Evolutionary conservation across 2,888 invertebrate species (phyloP).

Genomic region (Amblyjoppa proteus): DNA sequence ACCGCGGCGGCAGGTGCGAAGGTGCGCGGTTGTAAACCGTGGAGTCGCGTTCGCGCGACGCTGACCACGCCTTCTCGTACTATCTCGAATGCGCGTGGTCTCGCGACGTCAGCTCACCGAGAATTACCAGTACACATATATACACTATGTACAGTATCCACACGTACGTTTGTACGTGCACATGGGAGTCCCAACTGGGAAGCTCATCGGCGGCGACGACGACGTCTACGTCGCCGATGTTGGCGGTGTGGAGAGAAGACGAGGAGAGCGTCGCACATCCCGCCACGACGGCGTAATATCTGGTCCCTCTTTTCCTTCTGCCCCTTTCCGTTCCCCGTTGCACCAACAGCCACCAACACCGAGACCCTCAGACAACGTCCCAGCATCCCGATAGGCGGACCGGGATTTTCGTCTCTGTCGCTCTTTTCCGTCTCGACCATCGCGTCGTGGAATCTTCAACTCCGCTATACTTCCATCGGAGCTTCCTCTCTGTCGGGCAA

Average conservation of each 20-base stretch:
- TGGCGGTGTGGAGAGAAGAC: slow-evolving; percentile 51
- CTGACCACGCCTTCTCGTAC: slow-evolving; percentile 82
- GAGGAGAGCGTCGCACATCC: slow-evolving; percentile 46
- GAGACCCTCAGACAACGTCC: slow-evolving; percentile 46
- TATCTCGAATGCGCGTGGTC: slow-evolving; percentile 47
- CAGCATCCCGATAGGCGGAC: slow-evolving; percentile 64
- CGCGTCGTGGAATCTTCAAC: slow-evolving; percentile 56
- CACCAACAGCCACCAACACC: slow-evolving; percentile 40
- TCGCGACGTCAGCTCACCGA: slow-evolving; percentile 62
- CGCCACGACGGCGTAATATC: slow-evolving; percentile 74
- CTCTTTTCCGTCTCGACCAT: slow-evolving; percentile 43
- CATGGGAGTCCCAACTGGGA: slow-evolving; percentile 48
- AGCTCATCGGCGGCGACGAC: slow-evolving; percentile 70
- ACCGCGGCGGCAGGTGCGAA: slow-evolving; percentile 82
- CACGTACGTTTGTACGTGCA: background rate
- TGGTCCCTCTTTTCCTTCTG: slow-evolving; percentile 66
- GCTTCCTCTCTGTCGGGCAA: slow-evolving; percentile 17
- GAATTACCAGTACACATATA: slow-evolving; percentile 25
- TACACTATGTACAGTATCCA: slow-evolving; percentile 14
- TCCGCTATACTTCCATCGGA: slow-evolving; percentile 27
- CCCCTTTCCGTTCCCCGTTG: slow-evolving; percentile 41
- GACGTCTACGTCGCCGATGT: slow-evolving; percentile 66
- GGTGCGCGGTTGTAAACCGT: slow-evolving; percentile 79
- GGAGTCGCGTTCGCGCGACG: slow-evolving; percentile 67
- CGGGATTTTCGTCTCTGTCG: slow-evolving; percentile 46